These are phyloP conservation scores for Microcebus lehilahytsara DNA, from an alignment of 2,113 vertebrate species.

Conservation along the genomic window DNA sequence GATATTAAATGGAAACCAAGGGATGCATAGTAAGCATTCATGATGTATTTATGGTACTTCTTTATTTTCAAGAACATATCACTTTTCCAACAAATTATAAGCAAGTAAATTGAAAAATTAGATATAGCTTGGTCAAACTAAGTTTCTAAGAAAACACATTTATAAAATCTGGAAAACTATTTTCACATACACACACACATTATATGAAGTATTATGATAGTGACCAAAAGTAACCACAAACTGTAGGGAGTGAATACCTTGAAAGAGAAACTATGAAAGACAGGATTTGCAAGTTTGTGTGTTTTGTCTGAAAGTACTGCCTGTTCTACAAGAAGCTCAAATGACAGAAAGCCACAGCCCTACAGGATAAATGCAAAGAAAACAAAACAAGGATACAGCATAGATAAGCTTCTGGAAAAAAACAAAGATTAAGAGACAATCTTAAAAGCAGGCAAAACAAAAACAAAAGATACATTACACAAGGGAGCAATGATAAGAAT, in stretches of 20 bases:
- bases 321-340: neutral
- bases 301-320: neutral
- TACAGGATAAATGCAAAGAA: neutral
- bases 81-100: conserved; percentile 79
- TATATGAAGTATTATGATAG: neutral
- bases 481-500: neutral
- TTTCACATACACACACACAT: neutral
- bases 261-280: neutral
- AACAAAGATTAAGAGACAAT: neutral
- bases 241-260: neutral
- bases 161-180: neutral
- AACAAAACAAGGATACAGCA: neutral
- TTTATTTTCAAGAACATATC: conserved; percentile 73
- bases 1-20: conserved; percentile 53
- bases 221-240: neutral
- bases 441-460: neutral
- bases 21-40: neutral
- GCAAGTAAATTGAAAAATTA: conserved; percentile 63
- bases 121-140: neutral
- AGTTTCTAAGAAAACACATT: neutral
- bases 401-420: neutral
- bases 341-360: neutral
- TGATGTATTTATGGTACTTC: conserved; percentile 46
- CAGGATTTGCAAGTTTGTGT: neutral
- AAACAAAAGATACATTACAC: neutral